A percentile compares a stretch with the other conserved stretches of the same genome.
Conservation (phyloP, 2,888 invertebrate genomes). For the Capitulum mitella region DNA sequence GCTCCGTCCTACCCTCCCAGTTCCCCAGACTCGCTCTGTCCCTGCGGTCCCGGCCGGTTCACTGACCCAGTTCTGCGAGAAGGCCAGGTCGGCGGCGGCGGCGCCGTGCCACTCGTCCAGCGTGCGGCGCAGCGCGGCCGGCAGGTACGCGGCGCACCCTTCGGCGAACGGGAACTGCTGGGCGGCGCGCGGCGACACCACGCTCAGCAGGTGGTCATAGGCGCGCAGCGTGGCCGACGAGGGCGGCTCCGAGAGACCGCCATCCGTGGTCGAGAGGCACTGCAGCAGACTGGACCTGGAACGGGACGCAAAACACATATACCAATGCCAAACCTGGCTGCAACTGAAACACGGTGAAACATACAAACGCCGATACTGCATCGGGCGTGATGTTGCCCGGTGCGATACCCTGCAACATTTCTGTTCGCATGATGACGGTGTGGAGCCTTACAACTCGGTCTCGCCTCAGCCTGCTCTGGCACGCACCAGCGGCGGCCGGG, state of each 20-base stretch:
- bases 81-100: constrained; percentile 50
- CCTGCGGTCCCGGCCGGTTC: background rate
- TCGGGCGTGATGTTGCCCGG: too few relatives aligned
- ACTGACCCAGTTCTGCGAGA: constrained; percentile 48
- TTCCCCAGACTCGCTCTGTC: too few relatives aligned
- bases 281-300: constrained; percentile 51
- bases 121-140: constrained; percentile 53
- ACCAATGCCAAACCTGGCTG: too few relatives aligned
- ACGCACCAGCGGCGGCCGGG: too few relatives aligned
- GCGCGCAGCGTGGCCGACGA: constrained; percentile 46
- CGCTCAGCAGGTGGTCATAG: constrained; percentile 46
- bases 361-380: background rate
- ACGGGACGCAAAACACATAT: too few relatives aligned
- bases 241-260: constrained; percentile 46
- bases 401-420: too few relatives aligned
- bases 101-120: constrained; percentile 57
- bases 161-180: constrained; percentile 42
- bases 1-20: too few relatives aligned
- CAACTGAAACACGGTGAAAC: background rate
- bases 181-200: constrained; percentile 36
- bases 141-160: constrained; percentile 47
- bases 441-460: too few relatives aligned
- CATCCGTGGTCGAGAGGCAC: constrained; percentile 45
- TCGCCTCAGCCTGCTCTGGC: too few relatives aligned
- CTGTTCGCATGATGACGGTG: too few relatives aligned